Conservation (phyloP, 1,140 invertebrate genomes). For the Conus betulinus region DNA sequence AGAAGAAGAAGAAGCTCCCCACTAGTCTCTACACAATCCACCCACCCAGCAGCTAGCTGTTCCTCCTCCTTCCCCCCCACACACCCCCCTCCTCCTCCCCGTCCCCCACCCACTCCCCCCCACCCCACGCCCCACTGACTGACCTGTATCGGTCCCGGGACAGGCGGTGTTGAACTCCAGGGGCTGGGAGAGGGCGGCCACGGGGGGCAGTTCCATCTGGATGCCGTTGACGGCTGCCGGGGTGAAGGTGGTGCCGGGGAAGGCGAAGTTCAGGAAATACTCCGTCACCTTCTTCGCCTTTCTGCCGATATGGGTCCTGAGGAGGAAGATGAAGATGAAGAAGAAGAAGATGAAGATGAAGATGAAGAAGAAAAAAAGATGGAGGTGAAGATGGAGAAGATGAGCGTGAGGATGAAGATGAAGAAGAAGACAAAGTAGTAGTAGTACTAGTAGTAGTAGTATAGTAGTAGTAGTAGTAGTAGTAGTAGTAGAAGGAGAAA, state of each 20-base stretch:
- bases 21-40: too few relatives aligned
- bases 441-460: too few relatives aligned
- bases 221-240: conserved; percentile 65
- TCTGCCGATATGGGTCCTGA: conserved; percentile 4
- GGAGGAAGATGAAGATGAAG: neutral
- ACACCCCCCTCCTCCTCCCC: neutral
- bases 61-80: neutral
- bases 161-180: conserved; percentile 52
- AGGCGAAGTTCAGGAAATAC: conserved; percentile 68
- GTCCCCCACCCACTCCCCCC: neutral
- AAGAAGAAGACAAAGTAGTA: too few relatives aligned
- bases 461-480: too few relatives aligned
- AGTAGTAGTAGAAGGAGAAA: too few relatives aligned
- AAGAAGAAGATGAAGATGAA: too few relatives aligned
- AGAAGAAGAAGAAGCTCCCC: neutral
- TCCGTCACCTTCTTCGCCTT: conserved; percentile 50
- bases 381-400: too few relatives aligned
- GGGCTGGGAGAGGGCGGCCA: conserved; percentile 61
- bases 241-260: conserved; percentile 53
- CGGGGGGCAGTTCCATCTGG: conserved; percentile 52
- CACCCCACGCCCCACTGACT: neutral
- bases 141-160: conserved; percentile 35
- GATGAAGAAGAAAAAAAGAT: too few relatives aligned
- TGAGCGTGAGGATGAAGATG: too few relatives aligned
- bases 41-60: too few relatives aligned